Percentiles rank a stretch among this genome's conserved stretches.
These are phyloP conservation scores for Daubentonia madagascariensis DNA, from an alignment of 2,113 vertebrate species.

Conservation along the genomic window DNA sequence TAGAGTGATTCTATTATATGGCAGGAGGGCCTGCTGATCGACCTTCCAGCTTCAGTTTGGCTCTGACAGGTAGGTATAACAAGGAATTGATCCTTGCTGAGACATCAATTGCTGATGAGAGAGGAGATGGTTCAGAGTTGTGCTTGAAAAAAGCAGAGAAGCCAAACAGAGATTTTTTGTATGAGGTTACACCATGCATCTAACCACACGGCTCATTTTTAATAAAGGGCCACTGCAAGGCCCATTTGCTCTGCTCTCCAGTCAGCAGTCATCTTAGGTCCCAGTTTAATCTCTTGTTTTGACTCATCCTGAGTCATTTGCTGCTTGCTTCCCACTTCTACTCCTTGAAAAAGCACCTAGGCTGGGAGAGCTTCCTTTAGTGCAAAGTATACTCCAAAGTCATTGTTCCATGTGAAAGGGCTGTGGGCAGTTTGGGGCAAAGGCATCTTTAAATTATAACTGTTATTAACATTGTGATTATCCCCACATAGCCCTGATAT, in stretches of 20 bases:
- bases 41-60: background rate
- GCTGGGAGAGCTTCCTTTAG: background rate
- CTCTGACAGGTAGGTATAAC: background rate
- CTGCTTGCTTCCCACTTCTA: background rate
- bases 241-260: background rate
- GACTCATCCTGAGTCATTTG: background rate
- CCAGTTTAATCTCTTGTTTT: background rate
- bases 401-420: background rate
- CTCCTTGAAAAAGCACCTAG: background rate
- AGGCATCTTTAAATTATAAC: conserved; percentile 17
- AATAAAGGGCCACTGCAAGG: background rate
- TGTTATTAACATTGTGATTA: background rate
- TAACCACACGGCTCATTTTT: background rate
- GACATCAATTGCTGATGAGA: background rate
- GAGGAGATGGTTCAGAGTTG: background rate
- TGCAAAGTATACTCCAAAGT: conserved; percentile 54
- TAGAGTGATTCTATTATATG: background rate
- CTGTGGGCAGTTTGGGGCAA: background rate
- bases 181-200: background rate
- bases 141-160: background rate
- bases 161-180: background rate
- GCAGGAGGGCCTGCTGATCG: background rate
- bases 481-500: background rate
- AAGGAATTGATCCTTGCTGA: background rate
- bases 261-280: background rate